Conservation (phyloP, 2,113 vertebrate genomes). For the Nyctibius bracteatus region DNA sequence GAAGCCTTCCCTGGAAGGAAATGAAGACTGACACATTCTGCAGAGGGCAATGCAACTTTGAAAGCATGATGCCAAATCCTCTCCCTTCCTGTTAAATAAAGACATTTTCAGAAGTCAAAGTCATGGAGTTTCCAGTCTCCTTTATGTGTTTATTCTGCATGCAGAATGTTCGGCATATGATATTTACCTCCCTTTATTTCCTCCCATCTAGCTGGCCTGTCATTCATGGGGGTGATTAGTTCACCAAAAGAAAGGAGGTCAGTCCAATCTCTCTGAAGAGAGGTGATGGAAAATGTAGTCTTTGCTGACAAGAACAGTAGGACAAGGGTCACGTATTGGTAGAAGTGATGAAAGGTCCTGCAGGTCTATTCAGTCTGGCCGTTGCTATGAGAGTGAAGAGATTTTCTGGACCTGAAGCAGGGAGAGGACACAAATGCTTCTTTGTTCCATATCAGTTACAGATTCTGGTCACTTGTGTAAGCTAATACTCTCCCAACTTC, state of each 20-base stretch:
- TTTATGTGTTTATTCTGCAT: not conserved
- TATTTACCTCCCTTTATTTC: not conserved
- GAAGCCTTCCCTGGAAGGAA: not conserved
- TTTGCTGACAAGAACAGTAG: not conserved
- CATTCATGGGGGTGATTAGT: not conserved
- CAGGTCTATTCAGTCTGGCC: not conserved
- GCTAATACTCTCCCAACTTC: not conserved
- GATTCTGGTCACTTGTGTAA: slow-evolving; percentile 22
- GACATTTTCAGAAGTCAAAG: not conserved
- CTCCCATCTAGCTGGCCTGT: not conserved
- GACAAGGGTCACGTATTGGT: slow-evolving; percentile 6
- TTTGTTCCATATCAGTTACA: slow-evolving; percentile 31
- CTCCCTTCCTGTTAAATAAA: not conserved
- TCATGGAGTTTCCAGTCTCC: not conserved
- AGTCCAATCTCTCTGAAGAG: not conserved
- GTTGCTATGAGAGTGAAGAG: not conserved
- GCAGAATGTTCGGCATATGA: not conserved
- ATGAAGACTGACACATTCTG: not conserved
- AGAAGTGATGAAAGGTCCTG: slow-evolving; percentile 31
- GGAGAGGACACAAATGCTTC: not conserved
- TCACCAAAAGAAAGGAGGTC: not conserved
- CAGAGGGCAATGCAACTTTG: not conserved
- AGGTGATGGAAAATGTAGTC: slow-evolving; percentile 31
- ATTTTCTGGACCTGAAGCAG: not conserved
- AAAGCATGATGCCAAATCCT: not conserved